Percentiles rank a stretch among this genome's conserved stretches.
Evolutionary conservation across 2,113 vertebrate species (phyloP).

Genomic region (Ascaphus truei): DNA sequence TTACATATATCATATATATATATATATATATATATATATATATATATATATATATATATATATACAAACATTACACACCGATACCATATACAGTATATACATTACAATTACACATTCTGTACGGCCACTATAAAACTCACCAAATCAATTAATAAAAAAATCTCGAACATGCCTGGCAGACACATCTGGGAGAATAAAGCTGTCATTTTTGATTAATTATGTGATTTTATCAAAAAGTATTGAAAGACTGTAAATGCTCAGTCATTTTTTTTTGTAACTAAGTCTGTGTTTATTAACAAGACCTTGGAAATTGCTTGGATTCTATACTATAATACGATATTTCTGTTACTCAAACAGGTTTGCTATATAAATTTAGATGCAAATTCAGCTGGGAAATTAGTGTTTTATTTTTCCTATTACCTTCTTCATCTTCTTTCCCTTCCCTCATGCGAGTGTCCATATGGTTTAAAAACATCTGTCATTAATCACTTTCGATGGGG

Average conservation of each 20-base stretch:
- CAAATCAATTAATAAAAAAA: constrained; percentile 37
- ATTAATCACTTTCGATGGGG: constrained; percentile 32
- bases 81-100: constrained; percentile 23
- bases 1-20: no score
- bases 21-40: no score
- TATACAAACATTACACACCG: no score
- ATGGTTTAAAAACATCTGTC: constrained; percentile 36
- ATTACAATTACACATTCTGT: constrained; percentile 33
- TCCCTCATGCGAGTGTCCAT: constrained; percentile 19
- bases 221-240: constrained; percentile 11
- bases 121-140: constrained; percentile 18
- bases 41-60: constrained; percentile 27
- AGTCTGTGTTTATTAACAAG: background rate
- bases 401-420: constrained; percentile 5
- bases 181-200: constrained; percentile 31
- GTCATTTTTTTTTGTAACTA: background rate
- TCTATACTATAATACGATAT: background rate
- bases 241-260: constrained; percentile 1
- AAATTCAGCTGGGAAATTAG: constrained; percentile 6
- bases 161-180: constrained; percentile 27
- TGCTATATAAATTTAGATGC: background rate
- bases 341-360: background rate
- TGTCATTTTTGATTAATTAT: constrained; percentile 36
- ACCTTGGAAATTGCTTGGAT: background rate
- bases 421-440: background rate